Percentiles rank a stretch among this genome's conserved stretches.
Evolutionary conservation across 2,797 vertebrate genomes (phyloP).

Genomic region (Pogoniulus pusillus): DNA sequence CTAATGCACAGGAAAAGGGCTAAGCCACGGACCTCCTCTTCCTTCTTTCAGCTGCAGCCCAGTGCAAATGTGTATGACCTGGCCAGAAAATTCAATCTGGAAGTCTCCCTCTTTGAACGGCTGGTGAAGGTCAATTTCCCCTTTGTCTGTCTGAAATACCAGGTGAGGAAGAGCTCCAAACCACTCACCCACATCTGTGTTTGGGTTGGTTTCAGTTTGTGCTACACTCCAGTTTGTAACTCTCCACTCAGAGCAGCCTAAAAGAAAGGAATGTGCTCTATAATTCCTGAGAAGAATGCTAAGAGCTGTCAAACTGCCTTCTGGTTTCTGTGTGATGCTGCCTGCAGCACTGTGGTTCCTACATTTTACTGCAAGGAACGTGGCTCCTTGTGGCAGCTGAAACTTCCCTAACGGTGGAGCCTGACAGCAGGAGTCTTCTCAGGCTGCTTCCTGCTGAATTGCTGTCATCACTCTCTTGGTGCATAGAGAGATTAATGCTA

Average conservation of each 20-base stretch:
- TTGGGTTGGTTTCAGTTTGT: neutral
- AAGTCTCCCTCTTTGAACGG: slow-evolving; percentile 95
- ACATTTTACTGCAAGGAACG: neutral
- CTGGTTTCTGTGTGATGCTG: neutral
- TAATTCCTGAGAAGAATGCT: neutral
- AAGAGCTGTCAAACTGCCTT: neutral
- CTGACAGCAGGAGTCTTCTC: neutral
- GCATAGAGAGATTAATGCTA: neutral
- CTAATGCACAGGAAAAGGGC: neutral
- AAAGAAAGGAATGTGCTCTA: neutral
- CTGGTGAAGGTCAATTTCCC: slow-evolving; percentile 87
- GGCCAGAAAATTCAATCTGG: slow-evolving; percentile 91
- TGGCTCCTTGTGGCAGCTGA: neutral
- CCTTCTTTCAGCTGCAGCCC: slow-evolving; percentile 86
- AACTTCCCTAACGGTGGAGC: neutral
- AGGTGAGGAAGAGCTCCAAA: slow-evolving; percentile 79
- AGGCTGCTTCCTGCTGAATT: neutral
- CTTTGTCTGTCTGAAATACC: slow-evolving; percentile 90
- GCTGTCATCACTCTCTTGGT: neutral
- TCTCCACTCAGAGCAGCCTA: neutral
- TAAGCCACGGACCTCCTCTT: neutral
- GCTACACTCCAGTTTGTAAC: neutral
- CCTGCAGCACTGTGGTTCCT: neutral
- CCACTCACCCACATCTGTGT: neutral
- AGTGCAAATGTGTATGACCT: slow-evolving; percentile 93